Evolutionary conservation across 1,140 invertebrate species (phyloP).

Genomic region (Tetramorium parvispinum): DNA sequence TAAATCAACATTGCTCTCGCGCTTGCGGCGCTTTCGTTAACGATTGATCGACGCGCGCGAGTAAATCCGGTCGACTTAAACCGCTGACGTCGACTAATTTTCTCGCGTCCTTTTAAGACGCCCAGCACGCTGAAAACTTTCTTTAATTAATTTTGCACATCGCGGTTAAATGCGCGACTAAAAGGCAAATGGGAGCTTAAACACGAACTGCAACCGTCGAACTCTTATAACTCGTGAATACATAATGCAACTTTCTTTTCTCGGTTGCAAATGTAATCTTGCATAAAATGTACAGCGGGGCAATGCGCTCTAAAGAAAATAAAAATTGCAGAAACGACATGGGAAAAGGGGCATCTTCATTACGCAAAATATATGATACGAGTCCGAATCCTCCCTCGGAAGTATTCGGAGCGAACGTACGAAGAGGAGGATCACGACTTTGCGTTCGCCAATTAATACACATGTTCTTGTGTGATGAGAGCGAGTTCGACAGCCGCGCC

Average conservation of each 20-base stretch:
- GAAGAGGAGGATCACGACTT: not conserved
- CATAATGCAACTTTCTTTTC: constrained; percentile 9
- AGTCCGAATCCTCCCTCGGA: not conserved
- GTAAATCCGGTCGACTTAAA: not conserved
- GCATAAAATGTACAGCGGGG: not conserved
- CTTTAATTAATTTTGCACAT: constrained; percentile 32
- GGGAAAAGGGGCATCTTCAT: not conserved
- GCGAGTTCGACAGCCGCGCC: not conserved
- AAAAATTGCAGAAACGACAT: not conserved
- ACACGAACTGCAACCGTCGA: not conserved
- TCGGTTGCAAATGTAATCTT: not conserved
- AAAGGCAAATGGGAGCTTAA: constrained; percentile 6
- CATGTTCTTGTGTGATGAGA: constrained; percentile 24
- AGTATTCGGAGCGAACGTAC: not conserved
- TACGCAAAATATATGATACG: not conserved
- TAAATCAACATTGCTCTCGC: constrained; percentile 37
- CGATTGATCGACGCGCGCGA: not conserved
- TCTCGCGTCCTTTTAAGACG: not conserved
- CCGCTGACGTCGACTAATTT: not conserved
- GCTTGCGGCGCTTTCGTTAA: not conserved
- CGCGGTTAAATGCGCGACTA: constrained; percentile 13
- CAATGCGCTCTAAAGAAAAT: constrained; percentile 12
- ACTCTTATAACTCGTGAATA: constrained; percentile 38
- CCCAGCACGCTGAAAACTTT: not conserved
- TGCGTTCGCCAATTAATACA: constrained; percentile 28